Evolutionary conservation across 2,797 vertebrate species (phyloP).

Genomic region (Distichodus sexfasciatus): DNA sequence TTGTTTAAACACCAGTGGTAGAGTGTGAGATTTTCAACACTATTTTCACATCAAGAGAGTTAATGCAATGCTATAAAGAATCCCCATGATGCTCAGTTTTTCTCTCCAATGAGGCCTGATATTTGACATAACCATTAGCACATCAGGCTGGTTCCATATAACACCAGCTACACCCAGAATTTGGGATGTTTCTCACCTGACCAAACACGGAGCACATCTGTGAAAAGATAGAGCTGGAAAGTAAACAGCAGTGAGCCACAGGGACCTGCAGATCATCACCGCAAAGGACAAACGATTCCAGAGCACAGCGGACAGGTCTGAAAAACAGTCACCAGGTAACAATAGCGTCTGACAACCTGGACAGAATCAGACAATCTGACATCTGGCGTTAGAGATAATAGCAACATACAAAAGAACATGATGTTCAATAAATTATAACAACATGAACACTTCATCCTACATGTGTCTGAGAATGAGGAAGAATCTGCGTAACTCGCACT

Average conservation of each 20-base stretch:
- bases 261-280: conserved; percentile 35
- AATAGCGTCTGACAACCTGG: background rate
- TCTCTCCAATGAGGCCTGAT: conserved; percentile 14
- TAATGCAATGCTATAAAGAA: conserved; percentile 30
- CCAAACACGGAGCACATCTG: conserved; percentile 46
- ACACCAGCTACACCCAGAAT: conserved; percentile 42
- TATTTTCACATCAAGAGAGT: conserved; percentile 8
- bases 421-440: too few relatives aligned
- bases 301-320: background rate
- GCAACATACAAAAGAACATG: too few relatives aligned
- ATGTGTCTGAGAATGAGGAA: background rate
- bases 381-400: too few relatives aligned
- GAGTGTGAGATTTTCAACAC: background rate
- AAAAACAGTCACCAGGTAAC: background rate
- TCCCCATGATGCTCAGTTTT: conserved; percentile 3
- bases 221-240: conserved; percentile 67
- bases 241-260: conserved; percentile 31
- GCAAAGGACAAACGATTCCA: conserved; percentile 14
- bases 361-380: background rate
- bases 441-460: background rate
- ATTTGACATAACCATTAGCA: conserved; percentile 53
- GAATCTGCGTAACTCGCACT: background rate
- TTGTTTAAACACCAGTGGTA: background rate
- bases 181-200: conserved; percentile 39
- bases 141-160: conserved; percentile 22